Percentiles rank a stretch among this genome's conserved stretches.
These are phyloP conservation scores for Labeo calbasu DNA, from an alignment of 2,797 vertebrate genomes.

Conservation along the genomic window DNA sequence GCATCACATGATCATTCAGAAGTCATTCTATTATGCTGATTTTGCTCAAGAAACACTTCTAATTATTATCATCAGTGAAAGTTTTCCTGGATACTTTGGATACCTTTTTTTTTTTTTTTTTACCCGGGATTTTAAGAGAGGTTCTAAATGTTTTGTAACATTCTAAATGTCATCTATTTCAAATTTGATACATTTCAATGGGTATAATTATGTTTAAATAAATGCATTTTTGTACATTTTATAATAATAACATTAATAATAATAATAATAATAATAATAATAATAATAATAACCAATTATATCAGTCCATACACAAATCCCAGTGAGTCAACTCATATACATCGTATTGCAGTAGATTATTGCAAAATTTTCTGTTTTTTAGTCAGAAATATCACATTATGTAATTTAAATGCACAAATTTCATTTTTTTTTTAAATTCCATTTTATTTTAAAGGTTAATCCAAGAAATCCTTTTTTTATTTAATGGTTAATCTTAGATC, in stretches of 20 bases:
- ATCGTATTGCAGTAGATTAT: not conserved
- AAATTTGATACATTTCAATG: not conserved
- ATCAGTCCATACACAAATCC: not conserved
- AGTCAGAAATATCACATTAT: not conserved
- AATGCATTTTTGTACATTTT: not conserved
- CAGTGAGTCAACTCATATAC: not conserved
- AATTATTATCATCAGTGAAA: too few relatives aligned
- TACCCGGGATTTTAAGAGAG: not conserved
- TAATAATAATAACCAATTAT: not conserved
- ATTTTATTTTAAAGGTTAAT: not conserved
- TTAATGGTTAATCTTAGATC: not conserved
- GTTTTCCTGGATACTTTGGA: not conserved
- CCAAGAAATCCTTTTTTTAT: not conserved
- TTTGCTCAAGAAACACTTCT: too few relatives aligned
- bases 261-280: not conserved
- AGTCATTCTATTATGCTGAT: too few relatives aligned
- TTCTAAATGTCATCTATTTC: not conserved
- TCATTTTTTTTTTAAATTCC: not conserved
- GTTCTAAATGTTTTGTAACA: not conserved
- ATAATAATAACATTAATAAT: not conserved
- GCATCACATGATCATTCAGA: not conserved
- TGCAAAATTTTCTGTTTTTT: rapidly evolving
- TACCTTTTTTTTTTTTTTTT: not conserved
- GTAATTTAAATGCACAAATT: not conserved
- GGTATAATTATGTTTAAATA: not conserved